Evolutionary conservation across 92 coral and sea anemone genomes (phyloP).

Genomic region (Heliopora coerulea): DNA sequence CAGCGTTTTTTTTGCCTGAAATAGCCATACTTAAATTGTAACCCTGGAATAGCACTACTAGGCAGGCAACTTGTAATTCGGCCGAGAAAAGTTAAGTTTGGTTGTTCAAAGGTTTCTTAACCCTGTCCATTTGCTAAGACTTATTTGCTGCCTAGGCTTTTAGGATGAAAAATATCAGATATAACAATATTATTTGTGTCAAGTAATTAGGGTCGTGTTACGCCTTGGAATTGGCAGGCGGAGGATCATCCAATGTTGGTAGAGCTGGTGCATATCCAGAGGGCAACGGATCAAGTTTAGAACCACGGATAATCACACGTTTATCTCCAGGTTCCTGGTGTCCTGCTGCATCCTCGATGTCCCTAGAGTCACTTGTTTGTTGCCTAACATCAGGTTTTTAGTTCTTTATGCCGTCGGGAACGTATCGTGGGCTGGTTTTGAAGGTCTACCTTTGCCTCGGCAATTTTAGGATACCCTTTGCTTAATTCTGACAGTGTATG

Average conservation of each 20-base stretch:
- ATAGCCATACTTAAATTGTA: too few species aligned
- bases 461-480: neutral
- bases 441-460: neutral
- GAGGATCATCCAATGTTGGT: neutral
- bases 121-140: too few species aligned
- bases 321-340: neutral
- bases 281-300: slow-evolving; percentile 5
- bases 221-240: neutral
- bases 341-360: neutral
- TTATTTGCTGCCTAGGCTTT: too few species aligned
- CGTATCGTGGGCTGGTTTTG: neutral
- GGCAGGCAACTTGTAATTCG: too few species aligned
- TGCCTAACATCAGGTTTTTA: neutral
- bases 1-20: too few species aligned
- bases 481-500: slow-evolving; percentile 17
- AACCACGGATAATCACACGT: neutral
- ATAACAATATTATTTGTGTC: too few species aligned
- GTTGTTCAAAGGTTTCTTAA: too few species aligned
- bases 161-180: too few species aligned
- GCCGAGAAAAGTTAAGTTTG: too few species aligned
- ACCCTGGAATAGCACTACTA: too few species aligned
- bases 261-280: slow-evolving; percentile 13
- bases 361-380: neutral
- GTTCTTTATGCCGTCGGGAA: neutral
- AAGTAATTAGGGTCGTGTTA: slow-evolving; percentile 1